These are phyloP conservation scores for Rhinoraja longicauda DNA, from an alignment of 2,797 vertebrate species.

Conservation along the genomic window DNA sequence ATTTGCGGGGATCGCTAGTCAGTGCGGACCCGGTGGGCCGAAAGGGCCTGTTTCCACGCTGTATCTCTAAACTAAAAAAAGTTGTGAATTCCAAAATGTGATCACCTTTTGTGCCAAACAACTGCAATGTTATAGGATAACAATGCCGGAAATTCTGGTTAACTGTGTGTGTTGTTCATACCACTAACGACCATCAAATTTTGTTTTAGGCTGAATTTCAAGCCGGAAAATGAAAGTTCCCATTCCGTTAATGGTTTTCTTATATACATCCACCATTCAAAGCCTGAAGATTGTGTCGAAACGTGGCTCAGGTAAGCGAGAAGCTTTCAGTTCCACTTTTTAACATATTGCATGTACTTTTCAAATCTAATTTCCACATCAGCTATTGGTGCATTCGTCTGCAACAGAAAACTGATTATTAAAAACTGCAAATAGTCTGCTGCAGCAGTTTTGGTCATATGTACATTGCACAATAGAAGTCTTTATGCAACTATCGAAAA, in stretches of 20 bases:
- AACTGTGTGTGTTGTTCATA: neutral
- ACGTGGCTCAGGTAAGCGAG: constrained; percentile 88
- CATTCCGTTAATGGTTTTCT: constrained; percentile 82
- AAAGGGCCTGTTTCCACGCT: no score
- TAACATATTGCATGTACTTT: neutral
- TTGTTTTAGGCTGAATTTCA: constrained; percentile 57
- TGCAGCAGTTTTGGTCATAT: constrained; percentile 16
- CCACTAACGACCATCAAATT: constrained; percentile 41
- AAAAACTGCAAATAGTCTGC: neutral
- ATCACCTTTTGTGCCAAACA: constrained; percentile 2
- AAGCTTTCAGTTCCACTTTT: constrained; percentile 25
- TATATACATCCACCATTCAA: constrained; percentile 79
- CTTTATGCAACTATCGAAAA: neutral
- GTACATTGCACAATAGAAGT: neutral
- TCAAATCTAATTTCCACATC: neutral
- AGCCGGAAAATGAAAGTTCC: constrained; percentile 88
- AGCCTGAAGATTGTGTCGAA: constrained; percentile 94
- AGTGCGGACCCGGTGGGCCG: no score
- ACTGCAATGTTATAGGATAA: neutral
- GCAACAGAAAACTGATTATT: neutral
- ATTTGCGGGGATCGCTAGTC: no score
- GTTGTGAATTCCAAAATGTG: constrained; percentile 28
- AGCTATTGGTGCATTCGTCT: neutral
- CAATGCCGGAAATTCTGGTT: neutral
- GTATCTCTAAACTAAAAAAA: no score